A percentile compares a stretch with the other conserved stretches of the same genome.
Evolutionary conservation across 2,888 invertebrate genomes (phyloP).

Genomic region (Drosophila nigricruria): DNA sequence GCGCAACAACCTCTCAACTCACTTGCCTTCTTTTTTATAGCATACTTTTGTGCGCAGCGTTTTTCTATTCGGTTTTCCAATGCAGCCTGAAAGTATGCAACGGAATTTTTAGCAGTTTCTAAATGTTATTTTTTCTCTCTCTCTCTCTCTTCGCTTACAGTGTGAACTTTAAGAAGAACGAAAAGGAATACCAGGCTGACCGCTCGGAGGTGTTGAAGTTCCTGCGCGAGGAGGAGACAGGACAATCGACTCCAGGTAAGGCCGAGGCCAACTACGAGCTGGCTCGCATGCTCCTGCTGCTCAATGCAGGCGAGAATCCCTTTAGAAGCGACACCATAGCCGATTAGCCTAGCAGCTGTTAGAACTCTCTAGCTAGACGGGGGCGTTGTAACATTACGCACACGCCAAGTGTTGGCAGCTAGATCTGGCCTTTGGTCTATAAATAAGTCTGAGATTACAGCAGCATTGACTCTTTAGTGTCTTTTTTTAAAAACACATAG

Average conservation of each 20-base stretch:
- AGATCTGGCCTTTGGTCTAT: conserved; percentile 37
- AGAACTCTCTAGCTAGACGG: not conserved
- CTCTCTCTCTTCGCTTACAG: conserved; percentile 86
- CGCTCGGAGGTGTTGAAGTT: conserved; percentile 96
- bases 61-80: not conserved
- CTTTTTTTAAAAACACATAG: conserved; percentile 75
- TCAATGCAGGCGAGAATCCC: conserved; percentile 81
- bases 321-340: conserved; percentile 75
- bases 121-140: not conserved
- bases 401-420: conserved; percentile 17
- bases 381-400: conserved; percentile 39
- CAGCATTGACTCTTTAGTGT: conserved; percentile 14
- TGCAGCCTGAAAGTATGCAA: conserved; percentile 64
- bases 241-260: conserved; percentile 89
- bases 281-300: conserved; percentile 81
- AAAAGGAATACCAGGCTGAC: conserved; percentile 93
- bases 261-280: conserved; percentile 69
- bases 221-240: conserved; percentile 94
- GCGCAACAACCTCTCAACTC: conserved; percentile 58
- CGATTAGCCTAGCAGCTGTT: conserved; percentile 51
- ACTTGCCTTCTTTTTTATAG: conserved; percentile 49
- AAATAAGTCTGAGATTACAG: conserved; percentile 32
- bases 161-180: conserved; percentile 98
- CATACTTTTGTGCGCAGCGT: conserved; percentile 59
- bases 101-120: conserved; percentile 14